Conservation (phyloP, 2,113 vertebrate genomes). For the Albula glossodonta region DNA sequence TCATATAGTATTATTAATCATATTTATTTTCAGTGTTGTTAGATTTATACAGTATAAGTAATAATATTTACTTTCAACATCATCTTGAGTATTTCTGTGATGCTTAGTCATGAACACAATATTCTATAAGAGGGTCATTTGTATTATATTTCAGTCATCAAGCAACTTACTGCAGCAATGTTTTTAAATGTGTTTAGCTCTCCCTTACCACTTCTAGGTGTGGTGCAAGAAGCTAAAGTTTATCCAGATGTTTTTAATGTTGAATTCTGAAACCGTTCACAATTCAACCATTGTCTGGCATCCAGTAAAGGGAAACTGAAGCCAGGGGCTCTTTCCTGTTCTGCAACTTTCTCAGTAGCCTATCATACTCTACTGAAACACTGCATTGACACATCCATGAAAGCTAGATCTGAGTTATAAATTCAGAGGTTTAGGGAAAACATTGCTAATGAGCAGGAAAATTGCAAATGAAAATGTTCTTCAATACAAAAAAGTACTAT, state of each 20-base stretch:
- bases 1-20: no score
- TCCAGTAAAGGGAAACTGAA: conserved; percentile 7
- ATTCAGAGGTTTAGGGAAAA: no score
- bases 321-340: conserved; percentile 8
- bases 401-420: neutral
- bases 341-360: neutral
- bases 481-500: no score
- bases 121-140: no score
- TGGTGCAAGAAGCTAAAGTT: neutral
- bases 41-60: no score
- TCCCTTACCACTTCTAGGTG: neutral
- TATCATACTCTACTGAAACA: neutral
- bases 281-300: conserved; percentile 17
- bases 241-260: conserved; percentile 23
- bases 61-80: no score
- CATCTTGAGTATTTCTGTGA: no score
- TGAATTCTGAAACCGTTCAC: neutral
- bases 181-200: neutral
- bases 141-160: neutral
- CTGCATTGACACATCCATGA: neutral
- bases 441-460: no score
- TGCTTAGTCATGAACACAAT: no score
- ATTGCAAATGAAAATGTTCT: no score
- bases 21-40: no score
- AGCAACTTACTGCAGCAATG: neutral